phyloP scores from a whole-genome alignment of 1,140 invertebrate genomes.

The Pseudomyrmex sp. region DNA sequence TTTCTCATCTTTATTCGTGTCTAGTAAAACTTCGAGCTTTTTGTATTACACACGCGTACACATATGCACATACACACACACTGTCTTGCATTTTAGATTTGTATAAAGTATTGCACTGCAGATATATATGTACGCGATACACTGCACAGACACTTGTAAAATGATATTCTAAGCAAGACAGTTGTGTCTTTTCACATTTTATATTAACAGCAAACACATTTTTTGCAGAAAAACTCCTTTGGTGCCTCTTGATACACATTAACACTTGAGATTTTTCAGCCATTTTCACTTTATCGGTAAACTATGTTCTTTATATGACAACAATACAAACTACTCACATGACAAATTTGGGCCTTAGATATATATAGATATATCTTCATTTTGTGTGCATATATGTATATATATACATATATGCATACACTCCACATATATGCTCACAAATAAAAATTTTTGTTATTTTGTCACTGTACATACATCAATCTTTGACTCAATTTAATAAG shows the following conservation, averaged over 20 bases:
- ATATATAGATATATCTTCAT: constrained; percentile 38
- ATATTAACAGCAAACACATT: constrained; percentile 57
- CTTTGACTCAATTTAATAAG: constrained; percentile 57
- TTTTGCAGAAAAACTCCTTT: constrained; percentile 39
- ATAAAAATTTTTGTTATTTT: constrained; percentile 9
- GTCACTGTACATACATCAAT: constrained; percentile 46
- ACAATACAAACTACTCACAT: constrained; percentile 50
- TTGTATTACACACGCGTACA: constrained; percentile 60
- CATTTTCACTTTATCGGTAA: constrained; percentile 61
- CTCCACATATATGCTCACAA: constrained; percentile 66
- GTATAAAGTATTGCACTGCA: constrained; percentile 64
- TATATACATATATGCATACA: constrained; percentile 45
- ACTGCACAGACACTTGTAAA: constrained; percentile 70
- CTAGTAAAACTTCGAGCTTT: constrained; percentile 65
- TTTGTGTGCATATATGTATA: constrained; percentile 45
- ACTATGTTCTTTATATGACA: constrained; percentile 54
- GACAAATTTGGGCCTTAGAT: constrained; percentile 28
- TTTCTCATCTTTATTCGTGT: constrained; percentile 64
- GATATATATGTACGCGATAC: constrained; percentile 64
- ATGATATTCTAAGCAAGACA: constrained; percentile 51
- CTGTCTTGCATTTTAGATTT: constrained; percentile 55
- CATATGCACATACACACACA: constrained; percentile 42
- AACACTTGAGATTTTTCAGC: constrained; percentile 65
- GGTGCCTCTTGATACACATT: constrained; percentile 66
- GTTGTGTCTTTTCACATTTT: constrained; percentile 45